Evolutionary conservation across 2,888 invertebrate genomes (phyloP).

Genomic region (Limnephilus lunatus): DNA sequence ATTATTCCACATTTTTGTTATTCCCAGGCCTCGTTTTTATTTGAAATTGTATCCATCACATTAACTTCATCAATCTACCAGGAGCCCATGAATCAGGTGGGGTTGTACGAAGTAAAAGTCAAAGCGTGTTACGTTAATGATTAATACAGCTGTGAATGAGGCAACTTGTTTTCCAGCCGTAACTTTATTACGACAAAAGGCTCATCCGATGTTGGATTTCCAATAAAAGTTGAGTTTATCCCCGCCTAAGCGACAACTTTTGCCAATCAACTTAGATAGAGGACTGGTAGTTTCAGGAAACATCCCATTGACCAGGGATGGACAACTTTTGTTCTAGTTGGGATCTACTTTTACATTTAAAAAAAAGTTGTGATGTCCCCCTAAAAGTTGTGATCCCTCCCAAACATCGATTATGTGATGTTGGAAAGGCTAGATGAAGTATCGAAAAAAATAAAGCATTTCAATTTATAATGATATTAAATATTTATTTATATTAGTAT

Average conservation of each 20-base stretch:
- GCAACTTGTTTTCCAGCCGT: neutral
- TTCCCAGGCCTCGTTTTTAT: neutral
- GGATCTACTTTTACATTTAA: neutral
- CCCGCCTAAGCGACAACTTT: slow-evolving; percentile 53
- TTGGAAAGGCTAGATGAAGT: too few species aligned
- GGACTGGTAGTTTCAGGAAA: neutral
- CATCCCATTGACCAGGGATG: neutral
- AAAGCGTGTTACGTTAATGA: neutral
- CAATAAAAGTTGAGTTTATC: slow-evolving; percentile 55
- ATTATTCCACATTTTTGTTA: neutral
- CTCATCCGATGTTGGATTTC: slow-evolving; percentile 50
- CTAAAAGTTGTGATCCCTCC: too few species aligned
- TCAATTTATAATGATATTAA: too few species aligned
- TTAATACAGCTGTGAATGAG: slow-evolving; percentile 8
- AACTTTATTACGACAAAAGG: slow-evolving; percentile 40
- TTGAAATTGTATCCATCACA: neutral
- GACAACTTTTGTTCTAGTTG: neutral
- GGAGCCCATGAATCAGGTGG: neutral
- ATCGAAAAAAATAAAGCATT: too few species aligned
- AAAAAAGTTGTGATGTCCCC: neutral
- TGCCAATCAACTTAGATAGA: slow-evolving; percentile 45
- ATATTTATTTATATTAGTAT: too few species aligned
- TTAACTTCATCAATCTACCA: neutral
- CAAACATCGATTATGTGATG: too few species aligned
- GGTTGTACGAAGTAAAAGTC: neutral